These are phyloP conservation scores for Hecatera dysodea DNA, from an alignment of 2,888 invertebrate species.

Conservation along the genomic window DNA sequence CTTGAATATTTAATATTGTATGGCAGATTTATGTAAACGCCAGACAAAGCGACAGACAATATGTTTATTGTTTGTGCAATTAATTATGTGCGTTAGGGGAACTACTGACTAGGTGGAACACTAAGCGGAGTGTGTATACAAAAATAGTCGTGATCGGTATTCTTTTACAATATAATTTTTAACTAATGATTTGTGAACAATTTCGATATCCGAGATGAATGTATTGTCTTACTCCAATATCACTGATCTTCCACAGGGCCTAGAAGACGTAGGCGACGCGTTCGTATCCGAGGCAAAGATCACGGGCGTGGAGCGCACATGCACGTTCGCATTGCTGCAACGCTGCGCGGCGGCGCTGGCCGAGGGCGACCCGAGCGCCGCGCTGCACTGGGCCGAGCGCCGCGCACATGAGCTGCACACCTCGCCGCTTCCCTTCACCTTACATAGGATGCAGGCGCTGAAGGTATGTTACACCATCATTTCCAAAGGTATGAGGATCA, in stretches of 20 bases:
- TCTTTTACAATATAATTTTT: no score
- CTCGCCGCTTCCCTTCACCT: constrained; percentile 86
- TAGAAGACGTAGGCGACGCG: constrained; percentile 97
- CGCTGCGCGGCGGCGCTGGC: constrained; percentile 96
- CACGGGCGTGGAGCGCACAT: constrained; percentile 82
- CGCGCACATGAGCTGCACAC: constrained; percentile 93
- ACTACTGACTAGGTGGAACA: no score
- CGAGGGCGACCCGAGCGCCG: constrained; percentile 95
- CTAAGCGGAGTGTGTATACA: no score
- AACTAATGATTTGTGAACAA: no score
- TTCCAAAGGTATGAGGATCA: no score
- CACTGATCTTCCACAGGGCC: constrained; percentile 85
- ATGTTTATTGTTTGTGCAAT: background rate
- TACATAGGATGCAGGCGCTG: constrained; percentile 87
- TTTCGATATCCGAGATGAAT: background rate
- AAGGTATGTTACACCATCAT: constrained; percentile 81
- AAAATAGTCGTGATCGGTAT: no score
- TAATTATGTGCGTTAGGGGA: no score
- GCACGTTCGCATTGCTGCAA: constrained; percentile 91
- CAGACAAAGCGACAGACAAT: background rate
- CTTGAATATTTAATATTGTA: background rate
- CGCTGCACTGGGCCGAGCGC: constrained; percentile 96
- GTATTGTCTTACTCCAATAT: background rate
- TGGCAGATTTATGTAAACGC: background rate
- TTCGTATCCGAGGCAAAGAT: constrained; percentile 89